Percentiles rank a stretch among this genome's conserved stretches.
phyloP scores from a whole-genome alignment of 2,113 vertebrate species.

The Gopherus evgoodei region DNA sequence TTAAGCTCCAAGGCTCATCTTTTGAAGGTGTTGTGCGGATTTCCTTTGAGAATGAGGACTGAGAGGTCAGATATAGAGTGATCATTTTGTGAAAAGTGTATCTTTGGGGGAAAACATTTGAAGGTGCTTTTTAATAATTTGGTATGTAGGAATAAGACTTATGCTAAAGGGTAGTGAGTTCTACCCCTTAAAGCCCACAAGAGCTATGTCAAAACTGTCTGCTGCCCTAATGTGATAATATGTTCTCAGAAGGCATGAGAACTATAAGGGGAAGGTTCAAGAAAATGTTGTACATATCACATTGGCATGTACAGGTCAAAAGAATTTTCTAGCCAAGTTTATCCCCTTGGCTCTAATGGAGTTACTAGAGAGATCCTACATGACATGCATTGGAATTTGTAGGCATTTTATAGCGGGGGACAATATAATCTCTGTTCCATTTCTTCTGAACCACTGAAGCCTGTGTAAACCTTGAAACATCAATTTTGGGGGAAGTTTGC shows the following conservation, averaged over 20 bases:
- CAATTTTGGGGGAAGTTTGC: not conserved
- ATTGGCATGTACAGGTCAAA: not conserved
- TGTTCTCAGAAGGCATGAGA: not conserved
- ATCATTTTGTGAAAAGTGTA: not conserved
- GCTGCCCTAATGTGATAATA: not conserved
- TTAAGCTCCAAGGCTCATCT: not conserved
- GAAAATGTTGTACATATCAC: not conserved
- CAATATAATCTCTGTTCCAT: not conserved
- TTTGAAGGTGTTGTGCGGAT: not conserved
- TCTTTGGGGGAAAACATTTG: not conserved
- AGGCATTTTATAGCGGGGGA: not conserved
- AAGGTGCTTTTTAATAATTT: not conserved
- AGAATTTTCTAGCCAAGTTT: not conserved
- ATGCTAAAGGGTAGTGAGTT: not conserved
- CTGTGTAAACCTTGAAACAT: not conserved
- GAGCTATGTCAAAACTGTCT: not conserved
- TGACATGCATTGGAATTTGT: not conserved
- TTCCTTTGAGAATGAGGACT: not conserved
- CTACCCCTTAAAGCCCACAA: not conserved
- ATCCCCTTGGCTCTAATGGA: rapidly evolving
- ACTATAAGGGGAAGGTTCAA: not conserved
- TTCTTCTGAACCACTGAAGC: rapidly evolving
- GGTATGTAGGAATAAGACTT: not conserved
- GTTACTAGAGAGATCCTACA: not conserved
- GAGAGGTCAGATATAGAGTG: not conserved